Base-by-base conservation (phyloP, 2,888 invertebrate species). In the Pyrochroa serraticornis region DNA sequence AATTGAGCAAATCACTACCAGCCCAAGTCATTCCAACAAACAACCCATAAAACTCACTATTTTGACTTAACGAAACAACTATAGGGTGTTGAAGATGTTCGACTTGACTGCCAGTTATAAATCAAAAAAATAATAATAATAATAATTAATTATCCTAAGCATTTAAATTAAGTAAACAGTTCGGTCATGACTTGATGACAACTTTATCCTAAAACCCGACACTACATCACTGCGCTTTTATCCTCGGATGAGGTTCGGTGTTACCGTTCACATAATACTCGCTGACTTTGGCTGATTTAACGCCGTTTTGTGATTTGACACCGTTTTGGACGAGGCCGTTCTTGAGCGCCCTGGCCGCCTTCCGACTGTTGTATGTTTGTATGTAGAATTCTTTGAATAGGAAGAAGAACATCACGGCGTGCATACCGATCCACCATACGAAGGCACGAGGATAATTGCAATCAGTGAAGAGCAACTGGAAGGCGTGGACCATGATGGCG, bases 331-430 rank as follows among this genome's bases (percentile, higher is more conserved):
- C 35, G 41, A 58, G 33, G 7, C 55, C 54, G 22, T 67, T 67
- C 43, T 58, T 62, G 10, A 60, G 58, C 30, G 48, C 45, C 1
- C 58, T 59, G 12, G 50, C 37, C 1, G 54, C 52, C 32, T 12
- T 33, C 65, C 76, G 75, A 65, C 73, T 79, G 70, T 71, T 80
- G 82, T 93, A 93, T 10, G 89, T 87, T 77, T 91, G 87, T 75
- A 90, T 89, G 85, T 96, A 97, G 84, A 96, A 97, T 79, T 96
- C 91, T 75, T 90, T 91, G 85, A 97, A 97, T 60, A 97, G 85
- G 85, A 94, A 90, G 85, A 94, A 92, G 88, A 97, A 97, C 88
- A 97, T 91, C 65, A 95, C 88, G 1, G 95, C 96, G 80, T 97
- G 96, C 83, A 92, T 88, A 55, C 95, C 95, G 77, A 97, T 97